Evolutionary conservation across 1,140 invertebrate species (phyloP), one percentile per base, ranked within the genome.

Genomic region (Phthorimaea operculella): DNA sequence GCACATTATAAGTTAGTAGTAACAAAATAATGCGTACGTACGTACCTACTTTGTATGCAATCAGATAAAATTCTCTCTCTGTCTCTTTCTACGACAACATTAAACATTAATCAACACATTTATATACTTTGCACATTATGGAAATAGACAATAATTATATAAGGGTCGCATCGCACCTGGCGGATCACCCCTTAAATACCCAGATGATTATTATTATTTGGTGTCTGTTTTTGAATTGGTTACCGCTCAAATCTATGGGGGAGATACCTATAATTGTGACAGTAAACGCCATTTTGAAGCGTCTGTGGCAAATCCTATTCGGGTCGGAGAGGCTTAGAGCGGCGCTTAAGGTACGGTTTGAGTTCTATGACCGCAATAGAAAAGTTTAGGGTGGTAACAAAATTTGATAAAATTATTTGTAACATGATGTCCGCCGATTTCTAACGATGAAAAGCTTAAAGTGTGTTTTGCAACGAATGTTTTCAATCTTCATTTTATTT

Each of bases 161-260:
- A 76, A 71, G 78, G 78, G 78, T 74, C 54, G 69, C 57, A 68
- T 68, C 64, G 70, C 74, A 80, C 79, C 79, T 78, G 77, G 77
- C 68, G 36, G 59, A 56, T 56, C 62, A 64, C 57, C 66, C 75
- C 76, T 73, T 64, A 70, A 68, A 28, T 28, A 68, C 65, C 70
- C 63, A 28, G 21, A 28, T 28, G 72, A 66, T 74, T 81, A 83
- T 83, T 83, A 83, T 83, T 83, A 83, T 76, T 81, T 79, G 81
- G 77, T 83, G 80, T 83, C 80, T 83, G 78, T 83, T 80, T 79
- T 71, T 81, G 76, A 81, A 77, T 79, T 71, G 68, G 57, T 68
- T 72, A 77, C 78, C 70, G 68, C 59, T 68, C 70, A 71, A 77
- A 76, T 78, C 72, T 72, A 72, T 63, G 74, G 78, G 80, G 71